Conservation (phyloP, 2,888 invertebrate species). For the Automeris io region DNA sequence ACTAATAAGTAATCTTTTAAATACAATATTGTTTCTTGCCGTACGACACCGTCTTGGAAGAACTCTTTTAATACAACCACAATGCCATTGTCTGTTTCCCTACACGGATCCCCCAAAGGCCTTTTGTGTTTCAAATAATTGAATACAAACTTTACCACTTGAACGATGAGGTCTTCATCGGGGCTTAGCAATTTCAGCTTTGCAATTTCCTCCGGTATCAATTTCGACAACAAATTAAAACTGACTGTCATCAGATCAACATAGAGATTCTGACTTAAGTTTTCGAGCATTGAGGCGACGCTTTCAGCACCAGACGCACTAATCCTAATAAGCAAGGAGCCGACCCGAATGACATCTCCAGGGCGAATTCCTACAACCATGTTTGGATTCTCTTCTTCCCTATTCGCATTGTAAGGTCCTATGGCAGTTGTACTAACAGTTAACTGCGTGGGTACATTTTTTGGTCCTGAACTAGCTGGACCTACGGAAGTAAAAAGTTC, state of each 20-base stretch:
- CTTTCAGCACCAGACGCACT: conserved; percentile 55
- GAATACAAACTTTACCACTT: conserved; percentile 61
- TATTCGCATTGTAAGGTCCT: conserved; percentile 24
- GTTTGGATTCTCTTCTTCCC: conserved; percentile 35
- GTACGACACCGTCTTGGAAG: conserved; percentile 59
- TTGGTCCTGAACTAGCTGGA: conserved; percentile 33
- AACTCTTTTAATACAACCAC: conserved; percentile 54
- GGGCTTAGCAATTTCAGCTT: conserved; percentile 50
- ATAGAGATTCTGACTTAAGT: conserved; percentile 55
- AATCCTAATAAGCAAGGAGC: conserved; percentile 45
- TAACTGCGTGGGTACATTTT: conserved; percentile 49
- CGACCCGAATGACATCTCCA: conserved; percentile 58
- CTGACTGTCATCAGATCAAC: conserved; percentile 57
- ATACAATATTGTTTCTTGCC: conserved; percentile 47
- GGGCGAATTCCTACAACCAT: conserved; percentile 54
- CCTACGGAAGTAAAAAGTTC: conserved; percentile 52
- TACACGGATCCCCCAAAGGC: conserved; percentile 48
- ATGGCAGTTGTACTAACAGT: conserved; percentile 31
- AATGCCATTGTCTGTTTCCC: conserved; percentile 51
- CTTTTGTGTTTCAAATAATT: conserved; percentile 57
- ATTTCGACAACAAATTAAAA: conserved; percentile 47
- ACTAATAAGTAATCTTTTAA: conserved; percentile 45
- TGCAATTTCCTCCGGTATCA: conserved; percentile 55
- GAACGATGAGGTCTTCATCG: conserved; percentile 58
- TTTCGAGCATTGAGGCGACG: conserved; percentile 46